These are phyloP conservation scores for Elysia crispata DNA, from an alignment of 2,888 invertebrate species.

Conservation along the genomic window DNA sequence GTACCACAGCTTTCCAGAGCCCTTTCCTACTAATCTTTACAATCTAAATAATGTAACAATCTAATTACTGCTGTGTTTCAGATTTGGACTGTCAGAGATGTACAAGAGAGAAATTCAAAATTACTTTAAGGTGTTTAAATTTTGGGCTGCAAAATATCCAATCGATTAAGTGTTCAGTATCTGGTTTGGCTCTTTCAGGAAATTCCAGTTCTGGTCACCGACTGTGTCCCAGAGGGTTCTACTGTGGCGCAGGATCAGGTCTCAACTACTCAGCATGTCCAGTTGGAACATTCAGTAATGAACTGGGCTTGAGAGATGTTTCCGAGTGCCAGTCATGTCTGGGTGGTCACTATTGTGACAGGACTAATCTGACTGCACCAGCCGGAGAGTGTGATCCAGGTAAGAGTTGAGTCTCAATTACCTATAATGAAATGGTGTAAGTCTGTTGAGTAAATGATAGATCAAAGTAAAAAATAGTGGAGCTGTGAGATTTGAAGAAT, in stretches of 20 bases:
- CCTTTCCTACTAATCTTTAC: too few species aligned
- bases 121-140: too few species aligned
- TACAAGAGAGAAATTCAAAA: too few species aligned
- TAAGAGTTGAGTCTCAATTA: not conserved
- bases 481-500: not conserved
- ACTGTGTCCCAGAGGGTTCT: slow-evolving; percentile 72
- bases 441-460: too few species aligned
- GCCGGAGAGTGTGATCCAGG: slow-evolving; percentile 67
- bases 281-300: slow-evolving; percentile 72
- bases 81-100: too few species aligned
- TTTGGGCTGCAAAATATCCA: too few species aligned
- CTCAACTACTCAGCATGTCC: slow-evolving; percentile 72
- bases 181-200: slow-evolving; percentile 54
- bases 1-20: too few species aligned
- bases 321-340: slow-evolving; percentile 66
- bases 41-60: too few species aligned
- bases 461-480: not conserved
- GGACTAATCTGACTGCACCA: slow-evolving; percentile 71
- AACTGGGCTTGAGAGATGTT: slow-evolving; percentile 63
- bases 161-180: too few species aligned
- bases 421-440: not conserved
- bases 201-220: slow-evolving; percentile 69
- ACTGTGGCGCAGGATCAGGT: slow-evolving; percentile 73
- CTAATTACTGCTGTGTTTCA: too few species aligned
- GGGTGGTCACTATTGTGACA: slow-evolving; percentile 69